Conservation (phyloP, 2,888 invertebrate species). For the Arrhopalites spinosus region DNA sequence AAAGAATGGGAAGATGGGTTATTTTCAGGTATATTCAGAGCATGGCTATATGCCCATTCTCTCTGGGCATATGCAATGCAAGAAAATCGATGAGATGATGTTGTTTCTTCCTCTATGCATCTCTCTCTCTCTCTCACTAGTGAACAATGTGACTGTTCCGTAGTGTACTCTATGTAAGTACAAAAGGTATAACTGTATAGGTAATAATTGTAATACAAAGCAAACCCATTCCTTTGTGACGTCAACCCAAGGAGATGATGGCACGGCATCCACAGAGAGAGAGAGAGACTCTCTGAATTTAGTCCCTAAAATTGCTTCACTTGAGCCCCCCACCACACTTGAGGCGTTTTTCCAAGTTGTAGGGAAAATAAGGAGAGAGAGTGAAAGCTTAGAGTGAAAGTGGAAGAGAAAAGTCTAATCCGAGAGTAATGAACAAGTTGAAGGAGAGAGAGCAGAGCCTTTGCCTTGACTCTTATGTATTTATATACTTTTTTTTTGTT, state of each 20-base stretch:
- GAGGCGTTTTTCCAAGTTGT: conserved; percentile 18
- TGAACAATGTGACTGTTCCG: too few relatives aligned
- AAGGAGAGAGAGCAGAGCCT: conserved; percentile 15
- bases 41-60: background rate
- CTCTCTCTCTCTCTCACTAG: background rate
- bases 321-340: conserved; percentile 9
- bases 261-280: background rate
- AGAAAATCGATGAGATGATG: conserved; percentile 12
- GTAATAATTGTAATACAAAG: conserved; percentile 19
- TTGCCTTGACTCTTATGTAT: background rate
- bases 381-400: too few relatives aligned
- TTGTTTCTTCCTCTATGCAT: background rate
- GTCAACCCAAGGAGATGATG: conserved; percentile 10
- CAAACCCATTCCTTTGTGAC: conserved; percentile 13
- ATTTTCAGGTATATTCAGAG: background rate
- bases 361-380: background rate
- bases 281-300: background rate
- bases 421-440: conserved; percentile 20
- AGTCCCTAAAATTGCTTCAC: conserved; percentile 15
- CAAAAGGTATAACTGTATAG: background rate
- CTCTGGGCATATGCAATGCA: background rate
- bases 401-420: conserved; percentile 19
- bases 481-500: background rate
- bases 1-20: background rate
- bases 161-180: too few relatives aligned